A percentile compares a stretch with the other conserved stretches of the same genome.
Conservation (phyloP, 2,888 invertebrate species). For the Timandra comae region DNA sequence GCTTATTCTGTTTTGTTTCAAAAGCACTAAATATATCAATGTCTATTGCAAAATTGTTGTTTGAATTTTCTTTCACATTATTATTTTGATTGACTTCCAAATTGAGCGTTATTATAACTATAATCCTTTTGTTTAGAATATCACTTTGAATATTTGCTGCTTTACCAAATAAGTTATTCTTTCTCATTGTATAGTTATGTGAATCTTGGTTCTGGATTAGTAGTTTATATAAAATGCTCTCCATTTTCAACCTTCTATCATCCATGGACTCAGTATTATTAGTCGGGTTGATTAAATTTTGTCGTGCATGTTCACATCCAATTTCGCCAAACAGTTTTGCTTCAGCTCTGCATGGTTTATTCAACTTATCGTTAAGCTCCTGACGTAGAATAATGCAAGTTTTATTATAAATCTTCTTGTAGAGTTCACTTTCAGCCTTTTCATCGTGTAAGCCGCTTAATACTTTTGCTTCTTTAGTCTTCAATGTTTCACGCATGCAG, state of each 20-base stretch:
- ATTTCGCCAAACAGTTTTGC: neutral
- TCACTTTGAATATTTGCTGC: conserved; percentile 13
- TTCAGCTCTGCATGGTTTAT: conserved; percentile 15
- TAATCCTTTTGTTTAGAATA: conserved; percentile 30
- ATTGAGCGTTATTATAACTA: conserved; percentile 50
- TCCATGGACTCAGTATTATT: neutral
- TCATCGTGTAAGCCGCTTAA: conserved; percentile 19
- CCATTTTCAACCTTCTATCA: conserved; percentile 8
- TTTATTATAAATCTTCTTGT: conserved; percentile 49
- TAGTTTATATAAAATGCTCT: conserved; percentile 38
- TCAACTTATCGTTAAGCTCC: conserved; percentile 30
- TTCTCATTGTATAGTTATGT: conserved; percentile 47
- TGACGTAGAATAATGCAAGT: conserved; percentile 45
- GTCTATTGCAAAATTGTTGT: too few species aligned
- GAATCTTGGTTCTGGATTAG: conserved; percentile 38
- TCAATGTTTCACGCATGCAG: conserved; percentile 50
- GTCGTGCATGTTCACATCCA: conserved; percentile 13
- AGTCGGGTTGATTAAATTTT: neutral
- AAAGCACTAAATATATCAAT: conserved; percentile 49
- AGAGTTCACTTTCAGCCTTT: conserved; percentile 33
- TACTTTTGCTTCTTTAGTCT: conserved; percentile 29
- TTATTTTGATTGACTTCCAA: too few species aligned
- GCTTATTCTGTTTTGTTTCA: conserved; percentile 1
- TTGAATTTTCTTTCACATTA: too few species aligned
- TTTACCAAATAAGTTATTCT: conserved; percentile 39